phyloP scores from a whole-genome alignment of 1,140 invertebrate genomes.

The Diorhabda sublineata region DNA sequence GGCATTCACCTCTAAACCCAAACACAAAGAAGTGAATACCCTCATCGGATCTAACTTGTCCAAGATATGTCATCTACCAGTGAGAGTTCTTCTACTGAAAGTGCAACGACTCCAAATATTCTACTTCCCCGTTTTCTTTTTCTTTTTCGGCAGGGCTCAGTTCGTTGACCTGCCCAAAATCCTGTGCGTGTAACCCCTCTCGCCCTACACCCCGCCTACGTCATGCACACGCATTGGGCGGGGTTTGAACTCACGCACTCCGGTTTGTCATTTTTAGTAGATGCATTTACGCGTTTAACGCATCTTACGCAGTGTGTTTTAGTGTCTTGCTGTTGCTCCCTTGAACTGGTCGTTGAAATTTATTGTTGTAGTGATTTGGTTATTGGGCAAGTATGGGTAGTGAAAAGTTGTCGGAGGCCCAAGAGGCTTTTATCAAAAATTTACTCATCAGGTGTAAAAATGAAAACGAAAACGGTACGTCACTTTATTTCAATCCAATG shows the following conservation, averaged over 20 bases:
- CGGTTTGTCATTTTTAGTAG: conserved; percentile 24
- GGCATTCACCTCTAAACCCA: not conserved
- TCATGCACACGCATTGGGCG: conserved; percentile 43
- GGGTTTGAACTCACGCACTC: conserved; percentile 32
- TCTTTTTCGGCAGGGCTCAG: conserved; percentile 20
- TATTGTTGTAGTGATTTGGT: not conserved
- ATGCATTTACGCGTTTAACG: conserved; percentile 18
- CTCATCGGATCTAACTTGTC: conserved; percentile 4
- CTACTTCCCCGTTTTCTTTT: conserved; percentile 17
- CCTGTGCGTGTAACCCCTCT: conserved; percentile 7
- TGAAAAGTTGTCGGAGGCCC: conserved; percentile 25
- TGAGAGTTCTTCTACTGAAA: conserved; percentile 9
- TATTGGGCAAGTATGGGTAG: not conserved
- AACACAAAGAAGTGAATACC: conserved; percentile 2
- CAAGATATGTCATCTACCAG: conserved; percentile 3
- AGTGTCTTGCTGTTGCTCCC: conserved; percentile 17
- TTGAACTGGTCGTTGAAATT: conserved; percentile 15
- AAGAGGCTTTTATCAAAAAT: conserved; percentile 36
- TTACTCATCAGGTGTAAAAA: conserved; percentile 33
- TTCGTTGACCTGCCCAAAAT: conserved; percentile 42
- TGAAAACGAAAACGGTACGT: conserved; percentile 34
- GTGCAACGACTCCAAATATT: conserved; percentile 20
- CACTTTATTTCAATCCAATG: no score
- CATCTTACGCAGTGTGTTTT: conserved; percentile 16
- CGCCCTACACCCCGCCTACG: conserved; percentile 25